Conservation (phyloP, 92 coral and sea anemone species). For the Plumapathes pennacea region DNA sequence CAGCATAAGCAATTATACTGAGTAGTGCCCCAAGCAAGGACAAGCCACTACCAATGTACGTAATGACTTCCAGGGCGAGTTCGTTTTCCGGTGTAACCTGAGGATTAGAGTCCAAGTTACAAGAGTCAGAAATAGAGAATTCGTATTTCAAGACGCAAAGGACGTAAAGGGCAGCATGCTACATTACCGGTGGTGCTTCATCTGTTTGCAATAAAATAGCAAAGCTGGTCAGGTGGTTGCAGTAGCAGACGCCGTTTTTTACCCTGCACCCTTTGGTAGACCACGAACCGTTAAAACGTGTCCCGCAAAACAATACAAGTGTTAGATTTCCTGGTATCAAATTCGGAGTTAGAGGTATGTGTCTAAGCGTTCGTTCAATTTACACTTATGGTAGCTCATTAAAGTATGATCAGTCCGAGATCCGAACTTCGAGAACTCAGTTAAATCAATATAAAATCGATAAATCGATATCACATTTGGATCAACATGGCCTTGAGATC, state of each 20-base stretch:
- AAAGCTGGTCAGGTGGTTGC: conserved; percentile 72
- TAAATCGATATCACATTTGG: too few relatives aligned
- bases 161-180: too few relatives aligned
- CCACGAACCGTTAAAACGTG: conserved; percentile 43
- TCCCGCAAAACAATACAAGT: conserved; percentile 3
- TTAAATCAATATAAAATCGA: too few relatives aligned
- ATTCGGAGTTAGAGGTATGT: too few relatives aligned
- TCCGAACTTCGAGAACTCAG: too few relatives aligned
- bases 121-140: background rate
- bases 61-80: conserved; percentile 21
- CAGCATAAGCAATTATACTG: conserved; percentile 20
- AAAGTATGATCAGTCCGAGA: too few relatives aligned
- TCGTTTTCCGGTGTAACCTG: conserved; percentile 4
- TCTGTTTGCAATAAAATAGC: conserved; percentile 60
- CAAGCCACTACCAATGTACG: conserved; percentile 36
- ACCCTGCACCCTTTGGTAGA: conserved; percentile 49
- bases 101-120: too few relatives aligned
- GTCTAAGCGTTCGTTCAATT: too few relatives aligned
- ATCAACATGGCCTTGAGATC: too few relatives aligned
- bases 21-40: conserved; percentile 29
- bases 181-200: conserved; percentile 14
- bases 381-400: too few relatives aligned
- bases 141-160: too few relatives aligned
- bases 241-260: conserved; percentile 26
- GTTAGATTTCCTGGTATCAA: background rate